These are phyloP conservation scores for Pogonus chalceus DNA, from an alignment of 1,140 invertebrate species.

Conservation along the genomic window DNA sequence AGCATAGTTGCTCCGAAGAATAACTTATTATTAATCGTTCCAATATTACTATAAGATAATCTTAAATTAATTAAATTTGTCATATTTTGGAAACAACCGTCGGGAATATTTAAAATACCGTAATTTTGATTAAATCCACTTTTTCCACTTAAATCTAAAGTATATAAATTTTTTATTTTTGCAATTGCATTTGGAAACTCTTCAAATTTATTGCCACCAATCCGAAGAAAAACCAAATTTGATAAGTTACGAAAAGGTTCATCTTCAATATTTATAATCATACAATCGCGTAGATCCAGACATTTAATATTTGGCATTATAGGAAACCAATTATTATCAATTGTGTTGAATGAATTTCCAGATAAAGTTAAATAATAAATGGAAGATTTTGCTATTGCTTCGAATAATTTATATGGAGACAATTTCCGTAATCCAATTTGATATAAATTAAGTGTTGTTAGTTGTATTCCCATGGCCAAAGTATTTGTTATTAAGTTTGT, in stretches of 20 bases:
- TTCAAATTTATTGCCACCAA: slow-evolving; percentile 40
- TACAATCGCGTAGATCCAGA: slow-evolving; percentile 37
- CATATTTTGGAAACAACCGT: slow-evolving; percentile 27
- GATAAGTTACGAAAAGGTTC: slow-evolving; percentile 35
- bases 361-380: slow-evolving; percentile 38
- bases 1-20: slow-evolving; percentile 39
- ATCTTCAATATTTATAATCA: slow-evolving; percentile 28
- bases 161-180: slow-evolving; percentile 34
- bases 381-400: slow-evolving; percentile 38
- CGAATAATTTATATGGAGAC: slow-evolving; percentile 34
- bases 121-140: slow-evolving; percentile 29
- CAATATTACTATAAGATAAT: slow-evolving; percentile 40
- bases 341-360: slow-evolving; percentile 42
- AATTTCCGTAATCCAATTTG: slow-evolving; percentile 40
- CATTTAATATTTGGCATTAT: slow-evolving; percentile 39
- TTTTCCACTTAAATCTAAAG: slow-evolving; percentile 41
- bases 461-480: slow-evolving; percentile 29
- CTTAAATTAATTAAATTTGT: slow-evolving; percentile 22
- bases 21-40: slow-evolving; percentile 35
- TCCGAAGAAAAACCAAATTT: slow-evolving; percentile 35
- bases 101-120: slow-evolving; percentile 36
- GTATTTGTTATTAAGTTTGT: slow-evolving; percentile 33
- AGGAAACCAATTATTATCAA: slow-evolving; percentile 39
- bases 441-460: slow-evolving; percentile 37
- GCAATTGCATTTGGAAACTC: slow-evolving; percentile 36